Evolutionary conservation across 2,797 vertebrate genomes (phyloP), one percentile per base, ranked within the genome.

Genomic region (Sphenopsis melanotis): DNA sequence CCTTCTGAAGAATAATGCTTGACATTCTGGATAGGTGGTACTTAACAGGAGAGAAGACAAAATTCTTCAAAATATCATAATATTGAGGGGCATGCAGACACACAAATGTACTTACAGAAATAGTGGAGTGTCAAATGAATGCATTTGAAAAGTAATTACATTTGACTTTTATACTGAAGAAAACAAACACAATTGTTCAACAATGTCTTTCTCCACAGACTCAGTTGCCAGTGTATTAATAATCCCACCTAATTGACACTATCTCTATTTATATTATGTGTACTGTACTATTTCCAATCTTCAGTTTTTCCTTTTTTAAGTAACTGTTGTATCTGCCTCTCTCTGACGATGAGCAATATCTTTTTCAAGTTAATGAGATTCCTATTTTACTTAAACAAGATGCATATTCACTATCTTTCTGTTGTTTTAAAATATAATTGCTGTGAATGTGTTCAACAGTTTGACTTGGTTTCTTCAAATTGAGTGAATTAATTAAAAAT

Each of bases 401-500:
- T 86, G 77, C 55, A 49, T 70, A 87, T 93, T 91, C 89, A 30
- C 56, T 52, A 20, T 90, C 83, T 89, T 96, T 95, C 76, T 91
- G 27, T 92, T 96, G 82, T 89, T 94, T 96, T 95, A 84, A 87
- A 88, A 49, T 69, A 44, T 81, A 90, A 81, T 89, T 93, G 70
- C 71, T 87, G 19, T 56, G 55, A 81, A 66, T 69, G 26, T 78
- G 76, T 78, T 94, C 55, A 87, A 76, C 39, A 63, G 34, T 93
- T 92, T 87, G 82, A 76, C 66, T 89, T 91, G 50, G 18, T 66
- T 88, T 87, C 44, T 59, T 92, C 63, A 70, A 87, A 83, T 55
- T 91, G 78, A 81, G 66, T 77, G 80, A 89, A 85, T 89, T 94
- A 96, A 95, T 96, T 95, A 94, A 95, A 78, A 92, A 90, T 63